Evolutionary conservation across 2,888 invertebrate genomes (phyloP), one percentile per base, ranked within the genome.

Genomic region (Boloria euphrosyne): DNA sequence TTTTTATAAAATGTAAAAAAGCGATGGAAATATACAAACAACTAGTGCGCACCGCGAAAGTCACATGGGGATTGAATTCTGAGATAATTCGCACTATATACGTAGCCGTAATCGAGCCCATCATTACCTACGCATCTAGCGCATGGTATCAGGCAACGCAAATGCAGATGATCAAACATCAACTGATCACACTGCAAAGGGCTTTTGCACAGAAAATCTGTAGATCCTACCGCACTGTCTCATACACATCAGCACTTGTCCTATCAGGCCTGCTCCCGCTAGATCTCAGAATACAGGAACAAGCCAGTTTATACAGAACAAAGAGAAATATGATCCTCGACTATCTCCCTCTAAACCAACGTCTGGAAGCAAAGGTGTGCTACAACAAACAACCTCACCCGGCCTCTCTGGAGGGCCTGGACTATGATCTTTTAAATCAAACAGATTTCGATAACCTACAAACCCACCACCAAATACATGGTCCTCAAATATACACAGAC

Each of bases 211-310:
- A 66, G 22, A 71, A 68, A 31, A 64, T 72, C 0, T 49, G 68
- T 67, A 3, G 59, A 54, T 65, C 72, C 0, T 69, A 73, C 50
- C 53, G 71, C 0, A 73, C 71, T 13, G 44, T 69, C 7, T 73
- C 74, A 0, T 62, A 73, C 3, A 66, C 49, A 14, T 62, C 74
- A 7, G 68, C 74, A 10, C 51, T 72, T 0, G 44, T 65, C 0
- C 52, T 75, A 43, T 49, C 74, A 2, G 73, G 74, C 4, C 13
- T 74, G 0, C 66, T 75, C 3, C 72, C 74, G 0, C 59, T 75
- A 0, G 74, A 76, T 64, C 58, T 75, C 0, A 58, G 74, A 38
- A 57, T 75, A 0, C 50, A 31, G 13, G 74, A 76, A 55, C 58
- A 65, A 0, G 70, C 68, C 0, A 22, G 3, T 0, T 57, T 72